These are phyloP conservation scores for Prinia subflava DNA, from an alignment of 2,113 vertebrate genomes.

Conservation along the genomic window DNA sequence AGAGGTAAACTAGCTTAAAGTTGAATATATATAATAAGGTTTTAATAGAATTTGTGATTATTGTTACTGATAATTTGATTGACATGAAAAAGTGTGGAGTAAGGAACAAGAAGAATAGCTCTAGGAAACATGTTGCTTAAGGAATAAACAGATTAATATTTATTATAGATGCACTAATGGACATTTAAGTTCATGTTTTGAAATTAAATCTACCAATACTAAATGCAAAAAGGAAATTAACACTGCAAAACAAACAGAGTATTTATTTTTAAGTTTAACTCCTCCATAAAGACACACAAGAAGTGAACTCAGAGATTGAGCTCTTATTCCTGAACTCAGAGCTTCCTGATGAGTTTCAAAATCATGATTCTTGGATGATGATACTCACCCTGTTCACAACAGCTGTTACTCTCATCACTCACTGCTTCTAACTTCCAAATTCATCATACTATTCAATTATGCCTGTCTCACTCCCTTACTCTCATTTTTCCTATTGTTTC, in stretches of 20 bases:
- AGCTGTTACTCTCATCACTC: not conserved
- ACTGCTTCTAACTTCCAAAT: not conserved
- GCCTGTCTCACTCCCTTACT: not conserved
- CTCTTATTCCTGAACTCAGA: not conserved
- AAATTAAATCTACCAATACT: constrained; percentile 23
- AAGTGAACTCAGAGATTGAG: not conserved
- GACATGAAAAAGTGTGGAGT: not conserved
- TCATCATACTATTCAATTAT: not conserved
- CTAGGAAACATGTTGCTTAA: constrained; percentile 1
- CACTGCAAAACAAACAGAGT: not conserved
- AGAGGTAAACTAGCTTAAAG: constrained; percentile 29
- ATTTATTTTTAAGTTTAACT: not conserved
- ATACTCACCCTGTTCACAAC: not conserved
- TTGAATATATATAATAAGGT: constrained; percentile 43
- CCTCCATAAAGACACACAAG: not conserved
- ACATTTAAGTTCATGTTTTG: not conserved
- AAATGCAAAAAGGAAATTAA: not conserved
- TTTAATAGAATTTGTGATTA: constrained; percentile 60
- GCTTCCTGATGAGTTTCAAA: not conserved
- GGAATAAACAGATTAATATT: not conserved
- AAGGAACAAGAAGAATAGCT: not conserved
- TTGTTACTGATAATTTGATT: constrained; percentile 58
- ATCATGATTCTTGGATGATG: not conserved
- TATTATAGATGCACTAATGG: not conserved
- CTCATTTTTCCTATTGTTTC: not conserved